These are phyloP conservation scores for Lanistes nyassanus DNA, from an alignment of 1,140 invertebrate species.

Conservation along the genomic window DNA sequence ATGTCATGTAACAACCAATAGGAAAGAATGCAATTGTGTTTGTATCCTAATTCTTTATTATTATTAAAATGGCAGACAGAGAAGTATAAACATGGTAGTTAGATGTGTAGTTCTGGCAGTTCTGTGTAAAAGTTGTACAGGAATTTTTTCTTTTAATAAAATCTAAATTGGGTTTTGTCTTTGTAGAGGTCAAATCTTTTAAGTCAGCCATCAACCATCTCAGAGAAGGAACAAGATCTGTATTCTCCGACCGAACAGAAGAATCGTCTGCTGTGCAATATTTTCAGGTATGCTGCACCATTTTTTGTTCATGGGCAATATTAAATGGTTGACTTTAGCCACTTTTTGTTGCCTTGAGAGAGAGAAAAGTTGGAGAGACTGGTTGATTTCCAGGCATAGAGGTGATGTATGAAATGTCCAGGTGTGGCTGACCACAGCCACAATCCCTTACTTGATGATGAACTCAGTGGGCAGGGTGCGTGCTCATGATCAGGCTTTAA, in stretches of 20 bases:
- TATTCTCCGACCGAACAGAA: constrained; percentile 96
- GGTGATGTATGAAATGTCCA: background rate
- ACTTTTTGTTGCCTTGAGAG: constrained; percentile 1
- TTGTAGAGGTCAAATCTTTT: constrained; percentile 58
- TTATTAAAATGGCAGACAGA: background rate
- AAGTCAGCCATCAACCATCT: constrained; percentile 51
- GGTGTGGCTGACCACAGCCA: background rate
- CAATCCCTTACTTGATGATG: too few species aligned
- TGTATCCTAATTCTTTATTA: background rate
- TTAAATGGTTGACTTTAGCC: background rate
- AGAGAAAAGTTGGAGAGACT: background rate
- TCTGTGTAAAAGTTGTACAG: background rate
- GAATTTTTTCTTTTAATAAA: background rate
- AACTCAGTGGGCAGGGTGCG: too few species aligned
- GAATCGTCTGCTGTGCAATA: constrained; percentile 97
- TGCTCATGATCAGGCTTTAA: too few species aligned
- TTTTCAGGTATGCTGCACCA: constrained; percentile 73
- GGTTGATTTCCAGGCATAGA: background rate
- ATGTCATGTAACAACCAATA: background rate
- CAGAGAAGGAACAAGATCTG: constrained; percentile 63
- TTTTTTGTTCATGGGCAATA: background rate
- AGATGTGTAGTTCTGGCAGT: background rate
- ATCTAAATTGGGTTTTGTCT: constrained; percentile 23
- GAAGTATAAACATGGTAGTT: background rate
- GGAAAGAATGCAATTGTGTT: background rate